These are phyloP conservation scores for Stenotaenia linearis DNA, from an alignment of 2,888 invertebrate genomes.

Conservation along the genomic window DNA sequence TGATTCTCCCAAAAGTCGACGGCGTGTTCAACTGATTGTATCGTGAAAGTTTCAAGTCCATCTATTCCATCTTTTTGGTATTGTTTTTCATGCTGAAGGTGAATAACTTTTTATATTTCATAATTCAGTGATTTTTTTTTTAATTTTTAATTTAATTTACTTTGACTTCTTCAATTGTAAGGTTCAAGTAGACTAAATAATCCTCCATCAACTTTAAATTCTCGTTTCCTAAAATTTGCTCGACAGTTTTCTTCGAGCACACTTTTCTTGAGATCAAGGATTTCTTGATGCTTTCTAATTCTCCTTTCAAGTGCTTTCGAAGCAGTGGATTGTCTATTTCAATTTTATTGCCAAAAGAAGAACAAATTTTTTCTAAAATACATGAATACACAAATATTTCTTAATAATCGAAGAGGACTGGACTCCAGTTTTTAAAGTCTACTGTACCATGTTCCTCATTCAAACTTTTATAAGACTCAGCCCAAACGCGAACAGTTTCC, in stretches of 20 bases:
- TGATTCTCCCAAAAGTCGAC: neutral
- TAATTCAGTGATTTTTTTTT: neutral
- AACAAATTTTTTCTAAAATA: neutral
- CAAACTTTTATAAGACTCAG: neutral
- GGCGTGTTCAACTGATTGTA: neutral
- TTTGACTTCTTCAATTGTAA: neutral
- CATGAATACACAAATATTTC: no score
- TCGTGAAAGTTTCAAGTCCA: neutral
- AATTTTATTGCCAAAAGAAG: neutral
- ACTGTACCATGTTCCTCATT: neutral
- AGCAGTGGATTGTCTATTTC: neutral
- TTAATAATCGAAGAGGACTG: no score
- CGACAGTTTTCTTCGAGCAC: neutral
- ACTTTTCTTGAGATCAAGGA: neutral
- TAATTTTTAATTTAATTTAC: neutral
- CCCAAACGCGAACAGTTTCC: neutral
- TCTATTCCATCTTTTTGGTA: neutral
- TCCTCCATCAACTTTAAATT: neutral
- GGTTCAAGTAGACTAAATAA: neutral
- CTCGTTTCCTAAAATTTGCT: neutral
- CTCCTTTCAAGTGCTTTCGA: neutral
- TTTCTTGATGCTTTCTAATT: neutral
- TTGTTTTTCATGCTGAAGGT: neutral
- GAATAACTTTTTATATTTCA: neutral
- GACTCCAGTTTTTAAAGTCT: neutral